Conservation (phyloP, 2,113 vertebrate species). For the Cottus gobio region DNA sequence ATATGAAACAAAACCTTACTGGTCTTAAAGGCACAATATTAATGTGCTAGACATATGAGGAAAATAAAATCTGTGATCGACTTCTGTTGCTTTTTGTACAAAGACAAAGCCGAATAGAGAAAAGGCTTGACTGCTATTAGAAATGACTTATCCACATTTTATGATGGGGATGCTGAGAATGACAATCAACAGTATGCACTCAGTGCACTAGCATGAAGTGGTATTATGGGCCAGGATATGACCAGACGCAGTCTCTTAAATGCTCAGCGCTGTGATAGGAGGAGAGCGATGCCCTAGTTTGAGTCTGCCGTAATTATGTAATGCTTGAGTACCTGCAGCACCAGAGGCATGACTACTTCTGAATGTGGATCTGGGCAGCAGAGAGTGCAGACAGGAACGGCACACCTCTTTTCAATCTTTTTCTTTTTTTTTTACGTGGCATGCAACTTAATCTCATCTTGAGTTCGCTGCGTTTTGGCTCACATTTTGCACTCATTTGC, state of each 20-base stretch:
- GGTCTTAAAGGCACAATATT: background rate
- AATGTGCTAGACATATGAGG: background rate
- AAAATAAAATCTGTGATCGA: slow-evolving; percentile 5
- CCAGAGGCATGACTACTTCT: slow-evolving; percentile 67
- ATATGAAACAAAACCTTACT: background rate
- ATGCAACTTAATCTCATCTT: slow-evolving; percentile 49
- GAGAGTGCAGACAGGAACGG: slow-evolving; percentile 41
- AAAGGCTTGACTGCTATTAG: slow-evolving; percentile 6
- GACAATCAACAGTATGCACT: slow-evolving; percentile 32
- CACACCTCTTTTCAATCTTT: slow-evolving; percentile 44
- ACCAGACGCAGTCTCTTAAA: slow-evolving; percentile 56
- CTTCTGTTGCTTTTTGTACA: slow-evolving; percentile 20
- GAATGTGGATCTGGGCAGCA: slow-evolving; percentile 55
- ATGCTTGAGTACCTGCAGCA: slow-evolving; percentile 78
- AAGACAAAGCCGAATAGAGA: slow-evolving; percentile 28
- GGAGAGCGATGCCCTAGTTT: slow-evolving; percentile 72
- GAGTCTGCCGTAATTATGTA: slow-evolving; percentile 75
- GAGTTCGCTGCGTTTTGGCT: background rate
- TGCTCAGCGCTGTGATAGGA: slow-evolving; percentile 62
- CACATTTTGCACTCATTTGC: slow-evolving; percentile 18
- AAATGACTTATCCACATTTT: slow-evolving; percentile 27
- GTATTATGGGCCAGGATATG: slow-evolving; percentile 51
- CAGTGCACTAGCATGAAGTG: slow-evolving; percentile 40
- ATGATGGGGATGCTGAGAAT: slow-evolving; percentile 10
- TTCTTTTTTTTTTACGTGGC: slow-evolving; percentile 16